A percentile compares a stretch with the other conserved stretches of the same genome.
Evolutionary conservation across 53 echinoderm and acorn worm species (phyloP).

Genomic region (Echinometra lucunter): DNA sequence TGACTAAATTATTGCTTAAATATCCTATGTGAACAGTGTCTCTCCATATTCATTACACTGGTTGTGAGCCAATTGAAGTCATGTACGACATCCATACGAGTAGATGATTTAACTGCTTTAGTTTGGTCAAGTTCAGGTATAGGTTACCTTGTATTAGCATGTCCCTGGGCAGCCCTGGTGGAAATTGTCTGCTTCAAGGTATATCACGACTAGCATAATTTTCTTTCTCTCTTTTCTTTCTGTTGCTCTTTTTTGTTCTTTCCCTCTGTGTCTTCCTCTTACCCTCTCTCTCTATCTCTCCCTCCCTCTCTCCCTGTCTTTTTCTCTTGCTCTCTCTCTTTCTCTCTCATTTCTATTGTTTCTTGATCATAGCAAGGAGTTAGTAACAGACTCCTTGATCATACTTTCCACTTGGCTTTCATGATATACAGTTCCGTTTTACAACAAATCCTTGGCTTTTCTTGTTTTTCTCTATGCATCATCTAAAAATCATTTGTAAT

Average conservation of each 20-base stretch:
- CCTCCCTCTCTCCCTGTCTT: not conserved
- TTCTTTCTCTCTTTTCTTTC: not conserved
- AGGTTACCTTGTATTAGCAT: not conserved
- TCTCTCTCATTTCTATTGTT: not conserved
- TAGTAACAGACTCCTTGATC: no score
- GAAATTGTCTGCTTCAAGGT: not conserved
- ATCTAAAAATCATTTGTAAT: no score
- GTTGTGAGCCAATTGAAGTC: slow-evolving; percentile 1
- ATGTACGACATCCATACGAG: not conserved
- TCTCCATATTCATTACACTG: not conserved
- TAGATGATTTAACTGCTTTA: not conserved
- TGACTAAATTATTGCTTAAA: no score
- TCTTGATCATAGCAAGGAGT: no score
- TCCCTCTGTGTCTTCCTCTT: not conserved
- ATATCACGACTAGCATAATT: not conserved
- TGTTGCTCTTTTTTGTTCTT: not conserved
- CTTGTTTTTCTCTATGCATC: no score
- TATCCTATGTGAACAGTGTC: not conserved
- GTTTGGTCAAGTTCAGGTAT: not conserved
- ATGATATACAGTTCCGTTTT: no score
- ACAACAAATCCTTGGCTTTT: no score
- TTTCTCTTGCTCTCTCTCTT: not conserved
- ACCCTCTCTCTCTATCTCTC: slow-evolving; percentile 6
- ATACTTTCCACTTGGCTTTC: no score
- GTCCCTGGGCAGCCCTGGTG: not conserved